Evolutionary conservation across 2,113 vertebrate genomes (phyloP).

Genomic region (Pardalotus punctatus): DNA sequence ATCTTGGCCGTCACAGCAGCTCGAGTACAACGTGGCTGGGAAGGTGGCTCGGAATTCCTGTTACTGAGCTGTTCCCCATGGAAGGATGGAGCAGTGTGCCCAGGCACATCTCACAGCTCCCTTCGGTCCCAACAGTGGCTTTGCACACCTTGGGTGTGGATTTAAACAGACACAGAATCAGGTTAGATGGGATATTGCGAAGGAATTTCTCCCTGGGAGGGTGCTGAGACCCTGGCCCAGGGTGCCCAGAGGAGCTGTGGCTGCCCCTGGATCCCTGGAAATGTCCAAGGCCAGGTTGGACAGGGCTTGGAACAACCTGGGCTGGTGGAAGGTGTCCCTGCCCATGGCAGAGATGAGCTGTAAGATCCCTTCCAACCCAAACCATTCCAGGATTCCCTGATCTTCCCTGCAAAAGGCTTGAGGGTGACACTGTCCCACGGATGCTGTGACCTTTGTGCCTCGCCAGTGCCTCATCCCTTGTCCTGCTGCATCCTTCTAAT

Average conservation of each 20-base stretch:
- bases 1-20: not conserved
- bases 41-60: not conserved
- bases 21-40: not conserved
- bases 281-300: not conserved
- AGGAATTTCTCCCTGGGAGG: not conserved
- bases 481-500: not conserved
- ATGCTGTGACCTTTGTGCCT: not conserved
- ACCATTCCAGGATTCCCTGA: not conserved
- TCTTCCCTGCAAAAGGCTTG: not conserved
- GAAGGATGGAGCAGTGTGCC: not conserved
- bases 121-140: not conserved
- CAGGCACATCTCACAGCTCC: not conserved
- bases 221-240: not conserved
- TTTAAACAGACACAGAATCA: not conserved
- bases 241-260: not conserved
- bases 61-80: not conserved
- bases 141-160: not conserved
- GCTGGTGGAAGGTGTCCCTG: not conserved
- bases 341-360: not conserved
- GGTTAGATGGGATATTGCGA: not conserved
- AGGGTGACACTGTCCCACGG: not conserved
- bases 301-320: not conserved
- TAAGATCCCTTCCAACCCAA: not conserved
- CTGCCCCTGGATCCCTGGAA: not conserved
- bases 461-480: not conserved